Evolutionary conservation across 2,113 vertebrate genomes (phyloP).

Genomic region (Cyanoramphus novaezelandiae): DNA sequence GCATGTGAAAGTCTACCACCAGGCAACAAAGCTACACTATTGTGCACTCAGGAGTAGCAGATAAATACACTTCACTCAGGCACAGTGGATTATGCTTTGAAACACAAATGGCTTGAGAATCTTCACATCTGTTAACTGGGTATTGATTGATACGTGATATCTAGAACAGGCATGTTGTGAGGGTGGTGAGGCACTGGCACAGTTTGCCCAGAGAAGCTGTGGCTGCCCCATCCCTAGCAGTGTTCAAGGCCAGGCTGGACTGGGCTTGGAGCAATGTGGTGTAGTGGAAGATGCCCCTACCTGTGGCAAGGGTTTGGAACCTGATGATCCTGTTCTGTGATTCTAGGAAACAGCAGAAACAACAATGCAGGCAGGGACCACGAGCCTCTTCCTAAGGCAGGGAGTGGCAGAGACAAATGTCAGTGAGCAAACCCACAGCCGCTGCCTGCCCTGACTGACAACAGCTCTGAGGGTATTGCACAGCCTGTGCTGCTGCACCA

Average conservation of each 20-base stretch:
- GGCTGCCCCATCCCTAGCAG: neutral
- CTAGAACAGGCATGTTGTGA: rapidly evolving
- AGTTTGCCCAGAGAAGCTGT: neutral
- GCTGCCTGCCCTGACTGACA: too few species aligned
- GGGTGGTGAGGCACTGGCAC: neutral
- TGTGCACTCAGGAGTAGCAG: rapidly evolving
- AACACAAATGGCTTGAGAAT: neutral
- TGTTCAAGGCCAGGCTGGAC: neutral
- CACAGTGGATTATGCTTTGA: neutral
- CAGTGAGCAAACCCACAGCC: neutral
- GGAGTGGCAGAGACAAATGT: neutral
- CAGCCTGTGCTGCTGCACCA: neutral
- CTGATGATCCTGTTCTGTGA: neutral
- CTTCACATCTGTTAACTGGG: neutral
- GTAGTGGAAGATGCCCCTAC: neutral
- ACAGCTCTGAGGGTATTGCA: neutral
- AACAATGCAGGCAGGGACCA: rapidly evolving
- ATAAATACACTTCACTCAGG: neutral
- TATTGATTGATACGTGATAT: too few species aligned
- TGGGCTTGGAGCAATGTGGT: neutral
- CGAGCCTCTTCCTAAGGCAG: neutral
- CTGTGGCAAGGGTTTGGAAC: neutral
- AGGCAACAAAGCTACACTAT: neutral
- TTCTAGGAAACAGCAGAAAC: neutral
- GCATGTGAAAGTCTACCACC: neutral